Evolutionary conservation across 2,113 vertebrate genomes (phyloP), one percentile per base, ranked within the genome.

Genomic region (Ptilorrhoa leucosticta): DNA sequence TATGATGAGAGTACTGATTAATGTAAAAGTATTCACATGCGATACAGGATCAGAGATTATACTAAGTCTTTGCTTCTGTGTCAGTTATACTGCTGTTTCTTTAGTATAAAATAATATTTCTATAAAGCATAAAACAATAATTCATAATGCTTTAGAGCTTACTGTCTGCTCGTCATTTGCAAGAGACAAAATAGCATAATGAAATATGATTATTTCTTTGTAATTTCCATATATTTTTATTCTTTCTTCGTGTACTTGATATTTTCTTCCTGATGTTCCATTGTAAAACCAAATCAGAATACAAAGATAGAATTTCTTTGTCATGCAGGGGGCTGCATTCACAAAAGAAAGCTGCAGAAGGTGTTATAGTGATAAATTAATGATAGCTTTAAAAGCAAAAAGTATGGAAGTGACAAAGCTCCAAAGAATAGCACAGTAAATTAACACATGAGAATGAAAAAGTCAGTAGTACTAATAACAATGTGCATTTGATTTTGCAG

Each of bases 361-460:
- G 66, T 78, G 57, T 90, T 58, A 57, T 78, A 96, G 89, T 91
- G 93, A 96, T 96, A 96, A 96, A 97, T 97, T 97, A 97, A 96
- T 93, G 96, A 97, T 94, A 92, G 66, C 53, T 93, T 93, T 94
- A 79, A 78, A 96, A 93, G 64, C 78, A 93, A 94, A 90, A 96
- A 93, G 66, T 94, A 90, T 89, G 40, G 65, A 96, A 95, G 87
- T 97, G 93, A 95, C 77, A 97, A 84, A 71, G 33, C 66, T 97
- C 80, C 76, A 78, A 60, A 45, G 86, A 94, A 86, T 75, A 92
- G 45, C 35, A 31, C 71, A 94, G 64, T 89, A 92, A 96, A 96
- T 94, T 95, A 94, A 76, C 33, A 76, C 73, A 68, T 14, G 17
- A 57, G 90, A 95, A 89, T 90, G 83, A 72, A 94, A 89, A 94